phyloP scores from a whole-genome alignment of 2,113 vertebrate genomes.

The Pleuronectes platessa region DNA sequence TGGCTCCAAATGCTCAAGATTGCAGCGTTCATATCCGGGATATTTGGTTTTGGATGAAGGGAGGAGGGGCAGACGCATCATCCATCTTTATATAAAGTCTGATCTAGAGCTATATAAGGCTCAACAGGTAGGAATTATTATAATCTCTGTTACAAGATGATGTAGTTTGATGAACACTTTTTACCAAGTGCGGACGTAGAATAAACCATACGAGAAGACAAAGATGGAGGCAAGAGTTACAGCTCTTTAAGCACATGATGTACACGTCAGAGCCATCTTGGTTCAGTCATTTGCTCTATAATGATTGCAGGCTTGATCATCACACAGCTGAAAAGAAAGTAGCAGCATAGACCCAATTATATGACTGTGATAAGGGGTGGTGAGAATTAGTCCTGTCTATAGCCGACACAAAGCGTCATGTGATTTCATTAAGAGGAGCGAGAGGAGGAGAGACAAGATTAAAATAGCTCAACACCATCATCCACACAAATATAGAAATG shows the following conservation, averaged over 20 bases:
- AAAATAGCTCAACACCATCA: constrained; percentile 66
- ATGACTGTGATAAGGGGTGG: constrained; percentile 27
- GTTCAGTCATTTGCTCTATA: constrained; percentile 13
- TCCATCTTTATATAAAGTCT: too few species aligned
- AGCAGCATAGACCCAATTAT: constrained; percentile 29
- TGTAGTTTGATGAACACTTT: too few species aligned
- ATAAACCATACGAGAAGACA: too few species aligned
- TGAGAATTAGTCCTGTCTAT: constrained; percentile 63
- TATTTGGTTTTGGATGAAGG: too few species aligned
- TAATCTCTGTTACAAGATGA: too few species aligned
- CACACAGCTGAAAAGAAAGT: neutral
- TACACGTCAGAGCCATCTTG: neutral
- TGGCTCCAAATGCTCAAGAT: too few species aligned
- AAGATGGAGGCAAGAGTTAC: neutral
- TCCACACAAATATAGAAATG: constrained; percentile 58
- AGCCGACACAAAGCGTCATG: constrained; percentile 48
- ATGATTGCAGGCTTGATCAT: constrained; percentile 23
- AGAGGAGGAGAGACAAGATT: constrained; percentile 19
- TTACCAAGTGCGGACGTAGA: too few species aligned
- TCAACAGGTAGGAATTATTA: too few species aligned
- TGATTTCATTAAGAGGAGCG: constrained; percentile 72
- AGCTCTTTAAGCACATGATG: neutral
- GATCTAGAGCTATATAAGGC: too few species aligned
- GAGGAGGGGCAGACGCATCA: too few species aligned
- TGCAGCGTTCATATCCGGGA: too few species aligned